These are phyloP conservation scores for Portunus trituberculatus DNA, from an alignment of 1,140 invertebrate genomes.

Conservation along the genomic window DNA sequence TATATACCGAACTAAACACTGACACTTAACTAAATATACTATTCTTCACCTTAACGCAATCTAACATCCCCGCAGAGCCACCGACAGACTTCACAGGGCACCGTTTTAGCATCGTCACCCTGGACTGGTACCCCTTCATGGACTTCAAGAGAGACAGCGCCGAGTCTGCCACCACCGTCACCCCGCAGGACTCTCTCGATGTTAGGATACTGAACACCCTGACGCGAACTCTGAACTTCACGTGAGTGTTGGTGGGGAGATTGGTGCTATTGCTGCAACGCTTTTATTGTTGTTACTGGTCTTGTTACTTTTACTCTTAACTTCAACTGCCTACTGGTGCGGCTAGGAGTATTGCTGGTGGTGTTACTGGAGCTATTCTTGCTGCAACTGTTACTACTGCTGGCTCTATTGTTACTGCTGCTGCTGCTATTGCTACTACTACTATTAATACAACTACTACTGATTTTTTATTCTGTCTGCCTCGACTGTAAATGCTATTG, in stretches of 20 bases:
- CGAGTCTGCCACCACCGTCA: slow-evolving; percentile 38
- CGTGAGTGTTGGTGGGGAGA: background rate
- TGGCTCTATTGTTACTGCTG: too few species aligned
- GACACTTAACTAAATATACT: background rate
- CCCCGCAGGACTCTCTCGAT: slow-evolving; percentile 53
- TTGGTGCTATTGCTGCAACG: too few species aligned
- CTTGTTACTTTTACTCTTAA: too few species aligned
- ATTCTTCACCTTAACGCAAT: background rate
- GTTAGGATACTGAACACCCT: slow-evolving; percentile 52
- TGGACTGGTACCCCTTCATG: slow-evolving; percentile 67
- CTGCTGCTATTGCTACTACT: too few species aligned
- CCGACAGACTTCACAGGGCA: slow-evolving; percentile 38
- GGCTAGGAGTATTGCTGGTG: too few species aligned
- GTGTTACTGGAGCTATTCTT: too few species aligned
- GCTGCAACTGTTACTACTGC: too few species aligned
- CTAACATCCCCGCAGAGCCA: background rate
- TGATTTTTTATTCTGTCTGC: too few species aligned
- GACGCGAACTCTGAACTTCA: slow-evolving; percentile 44
- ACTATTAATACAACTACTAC: too few species aligned
- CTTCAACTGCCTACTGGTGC: too few species aligned
- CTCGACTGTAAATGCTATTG: too few species aligned
- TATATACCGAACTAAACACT: background rate
- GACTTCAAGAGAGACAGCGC: slow-evolving; percentile 54
- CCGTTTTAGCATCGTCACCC: slow-evolving; percentile 49
- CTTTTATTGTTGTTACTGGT: too few species aligned